Base-by-base conservation (phyloP, 1,140 invertebrate species). In the Temnothorax longispinosus region DNA sequence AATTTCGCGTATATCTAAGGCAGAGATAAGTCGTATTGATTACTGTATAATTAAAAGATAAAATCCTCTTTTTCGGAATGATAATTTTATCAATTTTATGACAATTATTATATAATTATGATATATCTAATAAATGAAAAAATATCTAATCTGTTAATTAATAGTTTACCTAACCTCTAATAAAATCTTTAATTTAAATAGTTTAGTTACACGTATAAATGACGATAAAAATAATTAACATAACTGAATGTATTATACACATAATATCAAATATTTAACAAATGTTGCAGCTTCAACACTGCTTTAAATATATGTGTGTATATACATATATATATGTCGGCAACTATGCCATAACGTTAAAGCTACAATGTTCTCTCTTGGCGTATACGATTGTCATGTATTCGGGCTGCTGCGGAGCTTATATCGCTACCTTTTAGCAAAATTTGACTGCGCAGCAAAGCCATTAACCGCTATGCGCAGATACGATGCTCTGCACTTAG, bases 361-460 rank as follows among this genome's bases (percentile, higher is more conserved):
- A 85, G 44, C 71, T 52, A 13, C 15, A 62, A 27, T 75, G 18
- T 77, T 76, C 72, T 58, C 74, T 76, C 21, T 62, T 38, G n/a
- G 38, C 50, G 44, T 15, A 27, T 67, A 60, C 21, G 32, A 56
- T 41, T 56, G 4, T 60, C 41, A 11, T 52, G 18, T 85, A 78
- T 85, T 78, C 44, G 47, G 38, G 58, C 64, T 77, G 35, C n/a
- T 64, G 38, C 0, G 15, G n/a, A 38, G 50, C 47, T 78, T 65
- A 65, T 65, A 78, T 67, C 74, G 62, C 60, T 77, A 47, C 60
- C 74, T 77, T 78, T 78, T 85, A 85, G 47, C 47, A 67, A 85
- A 77, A 78, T 85, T 78, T 67, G 60, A 65, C 72, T 85, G 52
- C 60, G 32, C 60, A 65, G 62, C 74, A 78, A 78, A 85, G 82